Conservation (phyloP, 2,797 vertebrate genomes). For the Notamacropus eugenii region DNA sequence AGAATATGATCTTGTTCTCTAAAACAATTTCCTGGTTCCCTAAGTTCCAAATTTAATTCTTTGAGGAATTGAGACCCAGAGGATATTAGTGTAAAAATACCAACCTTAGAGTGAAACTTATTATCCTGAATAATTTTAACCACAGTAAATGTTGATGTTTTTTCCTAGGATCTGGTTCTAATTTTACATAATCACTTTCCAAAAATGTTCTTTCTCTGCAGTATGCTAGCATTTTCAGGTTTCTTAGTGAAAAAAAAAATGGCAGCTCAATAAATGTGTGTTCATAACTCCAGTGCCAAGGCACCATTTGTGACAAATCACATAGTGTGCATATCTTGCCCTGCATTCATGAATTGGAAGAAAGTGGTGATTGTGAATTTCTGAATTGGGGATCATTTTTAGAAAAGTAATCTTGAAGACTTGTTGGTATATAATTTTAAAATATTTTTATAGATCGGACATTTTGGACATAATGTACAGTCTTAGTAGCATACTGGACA, state of each 20-base stretch:
- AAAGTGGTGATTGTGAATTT: neutral
- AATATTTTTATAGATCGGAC: neutral
- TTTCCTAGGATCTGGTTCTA: neutral
- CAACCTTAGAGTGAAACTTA: neutral
- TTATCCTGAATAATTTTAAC: neutral
- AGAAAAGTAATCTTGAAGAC: neutral
- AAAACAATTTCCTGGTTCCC: neutral
- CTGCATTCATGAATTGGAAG: neutral
- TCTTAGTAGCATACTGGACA: neutral
- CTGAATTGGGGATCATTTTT: neutral
- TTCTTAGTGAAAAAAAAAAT: neutral
- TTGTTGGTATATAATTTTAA: neutral
- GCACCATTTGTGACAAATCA: neutral
- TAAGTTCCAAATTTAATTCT: neutral
- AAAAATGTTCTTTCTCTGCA: neutral
- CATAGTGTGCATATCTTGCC: neutral
- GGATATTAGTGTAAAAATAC: neutral
- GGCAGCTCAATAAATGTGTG: neutral
- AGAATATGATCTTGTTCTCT: neutral
- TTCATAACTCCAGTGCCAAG: neutral
- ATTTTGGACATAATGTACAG: neutral
- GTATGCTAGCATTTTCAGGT: neutral
- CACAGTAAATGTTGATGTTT: neutral
- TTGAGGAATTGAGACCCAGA: neutral
- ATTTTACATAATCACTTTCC: neutral